Base-by-base conservation (phyloP, 2,797 vertebrate species). In the Nasua narica region DNA sequence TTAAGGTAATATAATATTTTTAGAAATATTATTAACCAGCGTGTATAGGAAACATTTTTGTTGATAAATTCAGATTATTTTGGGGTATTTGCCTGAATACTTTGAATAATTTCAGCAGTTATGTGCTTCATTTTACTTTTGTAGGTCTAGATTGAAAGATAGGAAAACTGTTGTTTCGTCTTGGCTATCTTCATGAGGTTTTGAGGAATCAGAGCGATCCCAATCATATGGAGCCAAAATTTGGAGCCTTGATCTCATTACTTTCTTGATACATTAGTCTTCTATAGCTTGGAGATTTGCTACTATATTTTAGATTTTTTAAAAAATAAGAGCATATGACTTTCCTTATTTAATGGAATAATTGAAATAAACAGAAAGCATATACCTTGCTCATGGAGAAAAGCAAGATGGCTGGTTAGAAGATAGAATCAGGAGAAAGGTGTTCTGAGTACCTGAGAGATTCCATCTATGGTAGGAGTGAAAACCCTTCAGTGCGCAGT, bases 391-490 rank as follows among this genome's bases (percentile, higher is more conserved):
- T 69, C 7, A 11, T n/a, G n/a, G 69, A 65, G 58, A 95, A 87
- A 54, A 7, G 19, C 40, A 60, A 48, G 56, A 62, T 43, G 29
- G 2, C 25, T 58, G 5, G 2, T 69, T 16, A 62, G 65, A 43
- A 72, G 35, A 81, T 9, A 46, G 2, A 7, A 6, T 69, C 43
- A 58, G 50, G 32, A 69, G 58, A 56, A 15, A 0, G 21, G 15
- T 43, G 9, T 37, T 60, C 25, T 37, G 15, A 76, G 37, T 18
- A 76, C 5, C 7, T 29, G 32, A 37, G 50, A 56, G 7, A 32
- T 12, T 48, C 9, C 14, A 16, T 54, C 29, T n/a, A 0, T 0
- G 3, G 35, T 5, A 29, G 29, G 16, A 19, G 19, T 29, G 67
- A 58, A 86, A 48, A 21, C 52, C 16, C 5, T 82, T 69, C 7